Evolutionary conservation across 1,140 invertebrate species (phyloP), one percentile per base, ranked within the genome.

Genomic region (Sesamia nonagrioides): DNA sequence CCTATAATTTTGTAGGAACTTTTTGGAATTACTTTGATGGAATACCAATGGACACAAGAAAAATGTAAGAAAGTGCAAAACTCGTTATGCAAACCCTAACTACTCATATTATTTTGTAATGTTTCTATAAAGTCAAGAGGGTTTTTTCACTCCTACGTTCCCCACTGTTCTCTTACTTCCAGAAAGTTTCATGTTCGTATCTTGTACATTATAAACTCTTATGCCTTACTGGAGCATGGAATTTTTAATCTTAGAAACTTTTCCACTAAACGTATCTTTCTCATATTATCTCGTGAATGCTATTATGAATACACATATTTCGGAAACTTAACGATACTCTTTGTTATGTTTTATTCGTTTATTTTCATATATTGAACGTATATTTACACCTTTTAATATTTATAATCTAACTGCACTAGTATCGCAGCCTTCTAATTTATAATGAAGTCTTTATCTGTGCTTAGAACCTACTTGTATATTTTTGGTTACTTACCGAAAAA

Each of bases 161-260:
- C 54, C 60, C 8, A 50, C 66, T 69, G 42, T 11, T 18, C 42
- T 66, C 37, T 66, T 66, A 66, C 42, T 66, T 66, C 37, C 61
- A 66, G 61, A 56, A 56, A 72, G 33, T 54, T 72, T 56, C 69
- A 40, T 54, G 52, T 66, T 66, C 61, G 52, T 72, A 35, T 37
- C 69, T 56, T 56, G 58, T 73, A 58, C 75, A 84, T 88, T 84
- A 86, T 74, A 80, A 82, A 86, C 85, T 84, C 84, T 71, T 61
- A 35, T 75, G 60, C 81, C 79, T 81, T 48, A 52, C 60, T 69
- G 45, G 74, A 40, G 76, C 78, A 69, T 82, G 80, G 84, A 88
- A 88, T 88, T 86, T 88, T 86, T 88, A 86, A 88, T 88, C 81
- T 86, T 73, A 77, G 73, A 84, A n/a, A 86, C 69, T 85, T 86